These are phyloP conservation scores for Clavelina lepadiformis DNA, from an alignment of 23 tunicate species.

Conservation along the genomic window DNA sequence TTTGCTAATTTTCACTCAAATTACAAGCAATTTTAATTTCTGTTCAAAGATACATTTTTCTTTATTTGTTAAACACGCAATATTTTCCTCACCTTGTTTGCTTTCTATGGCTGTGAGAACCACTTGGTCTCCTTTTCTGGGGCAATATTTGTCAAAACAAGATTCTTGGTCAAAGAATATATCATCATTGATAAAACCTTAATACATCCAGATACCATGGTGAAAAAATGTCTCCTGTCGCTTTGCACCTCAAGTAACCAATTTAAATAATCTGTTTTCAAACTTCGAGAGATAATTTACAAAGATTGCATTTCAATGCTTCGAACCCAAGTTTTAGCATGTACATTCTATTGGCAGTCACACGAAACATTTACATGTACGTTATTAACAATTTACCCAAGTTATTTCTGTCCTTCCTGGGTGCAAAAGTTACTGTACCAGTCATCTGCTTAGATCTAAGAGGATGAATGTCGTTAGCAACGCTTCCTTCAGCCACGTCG, in stretches of 20 bases:
- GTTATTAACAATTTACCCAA: no score
- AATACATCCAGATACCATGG: no score
- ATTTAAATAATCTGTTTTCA: no score
- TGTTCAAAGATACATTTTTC: not conserved
- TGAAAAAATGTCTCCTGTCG: no score
- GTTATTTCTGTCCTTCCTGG: not conserved
- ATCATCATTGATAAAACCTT: slow-evolving; percentile 60
- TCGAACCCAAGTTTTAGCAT: no score
- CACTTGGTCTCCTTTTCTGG: slow-evolving; percentile 59
- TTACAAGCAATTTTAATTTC: not conserved
- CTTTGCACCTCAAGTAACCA: no score
- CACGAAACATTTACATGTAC: no score
- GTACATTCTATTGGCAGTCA: no score
- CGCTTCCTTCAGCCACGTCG: slow-evolving; percentile 21
- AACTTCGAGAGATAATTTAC: no score
- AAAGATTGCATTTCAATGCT: no score
- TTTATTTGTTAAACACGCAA: not conserved
- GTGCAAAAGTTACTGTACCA: slow-evolving; percentile 29
- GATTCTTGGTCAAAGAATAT: slow-evolving; percentile 19
- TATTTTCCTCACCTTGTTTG: slow-evolving; percentile 33
- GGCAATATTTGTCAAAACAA: slow-evolving; percentile 44
- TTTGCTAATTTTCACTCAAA: no score
- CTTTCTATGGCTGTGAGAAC: slow-evolving; percentile 48
- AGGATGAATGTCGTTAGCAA: slow-evolving; percentile 42
- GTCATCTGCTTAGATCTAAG: slow-evolving; percentile 37